Base-by-base conservation (phyloP, 2,113 vertebrate species). In the Zosterops japonicus region DNA sequence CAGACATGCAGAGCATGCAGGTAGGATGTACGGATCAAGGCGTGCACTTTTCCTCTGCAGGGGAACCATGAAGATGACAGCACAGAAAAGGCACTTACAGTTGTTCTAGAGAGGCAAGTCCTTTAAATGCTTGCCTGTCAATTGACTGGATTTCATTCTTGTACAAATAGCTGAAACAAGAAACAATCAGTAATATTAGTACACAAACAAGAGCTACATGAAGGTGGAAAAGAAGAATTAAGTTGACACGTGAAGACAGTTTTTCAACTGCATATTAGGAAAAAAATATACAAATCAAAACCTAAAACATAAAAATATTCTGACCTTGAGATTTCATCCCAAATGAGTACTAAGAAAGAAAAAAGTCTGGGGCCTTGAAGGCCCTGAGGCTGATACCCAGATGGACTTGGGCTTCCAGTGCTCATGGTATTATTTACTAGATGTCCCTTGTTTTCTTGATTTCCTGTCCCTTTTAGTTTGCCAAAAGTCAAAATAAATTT, bases 111-210 rank as follows among this genome's bases (percentile, higher is more conserved):
- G 99, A 99, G 98, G 98, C 98, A 98, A 99, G 99, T 98, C 99
- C 99, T 98, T 99, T 99, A 99, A 99, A 99, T 96, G 99, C 99
- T 98, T 99, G 98, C 98, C 99, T 99, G 99, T 99, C 99, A 98
- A 99, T 98, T 98, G 99, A 98, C 98, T 99, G 99, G 99, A 99
- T 99, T 99, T 99, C 99, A 99, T 99, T 99, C 99, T 99, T 99
- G 99, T 99, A 99, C 98, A 99, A 98, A 99, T 99, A 99, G 98
- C 99, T 99, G 99, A 97, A 99, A 99, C 97, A 98, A 99, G 98
- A 99, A 98, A 99, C 97, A 98, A 98, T 98, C 98, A 98, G 97
- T 96, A 96, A 97, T 97, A 98, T 99, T 99, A 99, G 98, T 98
- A 97, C 98, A 98, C 96, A 97, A 95, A 98, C 96, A 87, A 69